These are phyloP conservation scores for Adoxophyes honmai DNA, from an alignment of 1,140 invertebrate genomes.

Conservation along the genomic window DNA sequence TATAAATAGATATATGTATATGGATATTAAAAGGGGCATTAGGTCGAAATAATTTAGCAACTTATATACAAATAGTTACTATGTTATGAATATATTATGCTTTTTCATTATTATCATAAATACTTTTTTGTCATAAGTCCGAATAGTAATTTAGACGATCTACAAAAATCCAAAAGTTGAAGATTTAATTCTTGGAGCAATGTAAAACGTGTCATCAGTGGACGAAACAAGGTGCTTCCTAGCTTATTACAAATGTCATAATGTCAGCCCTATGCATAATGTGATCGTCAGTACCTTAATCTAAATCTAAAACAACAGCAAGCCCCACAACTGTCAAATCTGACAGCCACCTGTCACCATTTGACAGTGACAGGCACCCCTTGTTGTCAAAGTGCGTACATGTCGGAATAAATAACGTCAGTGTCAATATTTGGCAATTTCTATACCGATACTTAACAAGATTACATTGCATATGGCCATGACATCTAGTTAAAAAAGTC, in stretches of 20 bases:
- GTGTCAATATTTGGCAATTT: slow-evolving; percentile 8
- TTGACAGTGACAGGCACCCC: neutral
- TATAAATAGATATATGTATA: neutral
- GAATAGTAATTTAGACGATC: neutral
- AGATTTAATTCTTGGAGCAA: neutral
- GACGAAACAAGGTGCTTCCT: slow-evolving; percentile 11
- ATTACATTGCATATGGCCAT: neutral
- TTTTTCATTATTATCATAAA: slow-evolving; percentile 9
- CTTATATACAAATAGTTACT: slow-evolving; percentile 7
- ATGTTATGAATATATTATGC: slow-evolving; percentile 3
- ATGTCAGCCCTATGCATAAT: neutral
- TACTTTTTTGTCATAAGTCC: slow-evolving; percentile 9
- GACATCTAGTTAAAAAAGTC: neutral
- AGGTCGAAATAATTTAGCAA: slow-evolving; percentile 11
- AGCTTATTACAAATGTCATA: neutral
- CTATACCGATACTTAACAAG: neutral
- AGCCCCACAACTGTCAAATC: neutral
- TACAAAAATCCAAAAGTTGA: slow-evolving; percentile 1
- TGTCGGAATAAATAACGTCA: slow-evolving; percentile 14
- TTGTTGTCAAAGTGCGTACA: neutral
- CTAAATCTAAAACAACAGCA: neutral
- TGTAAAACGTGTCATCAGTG: slow-evolving; percentile 5
- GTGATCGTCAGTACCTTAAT: slow-evolving; percentile 1
- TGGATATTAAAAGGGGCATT: neutral
- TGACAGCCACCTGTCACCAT: neutral